Evolutionary conservation across 2,113 vertebrate species (phyloP), one percentile per base, ranked within the genome.

Genomic region (Sciurus niger): DNA sequence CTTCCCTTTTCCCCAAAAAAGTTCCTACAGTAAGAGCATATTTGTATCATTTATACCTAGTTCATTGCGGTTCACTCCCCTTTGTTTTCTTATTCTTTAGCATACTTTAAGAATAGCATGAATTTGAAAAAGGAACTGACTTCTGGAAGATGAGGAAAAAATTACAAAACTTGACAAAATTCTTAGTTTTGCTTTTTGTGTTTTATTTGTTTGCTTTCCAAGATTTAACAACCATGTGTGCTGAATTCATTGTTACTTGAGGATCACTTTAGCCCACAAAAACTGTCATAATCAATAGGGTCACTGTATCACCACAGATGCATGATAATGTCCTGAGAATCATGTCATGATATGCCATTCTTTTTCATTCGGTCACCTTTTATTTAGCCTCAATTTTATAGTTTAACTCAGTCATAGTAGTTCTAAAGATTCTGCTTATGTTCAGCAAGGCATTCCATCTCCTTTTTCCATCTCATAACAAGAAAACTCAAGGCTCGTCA

Each of bases 341-440:
- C 58, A 40, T 34, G 8, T 85, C 18, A 58, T 55, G 68, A 82
- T 28, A 77, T 40, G 73, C 18, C 12, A 79, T 93, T 83, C 37
- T 70, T 85, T 85, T 78, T 88, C 43, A 34, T 94, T 92, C 6
- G 32, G 73, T 65, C 72, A 80, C 16, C 48, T 95, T 92, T 97
- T 84, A 87, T 83, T 74, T 94, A 63, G 9, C 51, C 58, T 90
- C 60, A 76, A 37, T 67, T 88, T 73, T 86, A 76, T 82, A 43
- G 70, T 78, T 92, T 67, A 87, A 80, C 22, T 72, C 18, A 84
- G 46, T 48, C 24, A 58, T 58, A 94, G 63, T 30, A 82, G 25
- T 78, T 86, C 6, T 60, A 89, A 82, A 89, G 68, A 53, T 83
- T 82, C 63, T 94, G 30, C 37, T 83, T 94, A 48, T 72, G 67